Percentiles rank a stretch among this genome's conserved stretches.
Conservation (phyloP, 2,113 vertebrate species). For the Hippocampus zosterae region DNA sequence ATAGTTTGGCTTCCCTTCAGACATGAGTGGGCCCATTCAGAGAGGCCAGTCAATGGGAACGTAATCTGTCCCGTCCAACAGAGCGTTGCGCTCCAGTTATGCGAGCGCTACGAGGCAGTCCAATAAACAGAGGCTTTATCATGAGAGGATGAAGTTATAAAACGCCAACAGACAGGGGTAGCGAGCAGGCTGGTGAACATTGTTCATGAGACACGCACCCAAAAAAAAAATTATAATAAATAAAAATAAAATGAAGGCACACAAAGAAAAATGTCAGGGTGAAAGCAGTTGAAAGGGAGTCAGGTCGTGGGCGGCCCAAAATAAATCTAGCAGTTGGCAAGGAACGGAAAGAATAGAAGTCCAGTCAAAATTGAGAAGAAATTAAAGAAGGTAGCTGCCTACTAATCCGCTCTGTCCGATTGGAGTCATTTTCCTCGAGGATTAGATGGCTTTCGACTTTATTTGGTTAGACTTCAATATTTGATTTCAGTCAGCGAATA, state of each 20-base stretch:
- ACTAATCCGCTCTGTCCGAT: constrained; percentile 68
- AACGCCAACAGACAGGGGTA: constrained; percentile 6
- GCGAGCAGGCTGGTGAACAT: constrained; percentile 2
- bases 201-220: constrained; percentile 13
- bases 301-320: constrained; percentile 26
- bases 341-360: constrained; percentile 27
- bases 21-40: constrained; percentile 73
- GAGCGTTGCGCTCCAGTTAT: constrained; percentile 48
- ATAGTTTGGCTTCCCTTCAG: constrained; percentile 71
- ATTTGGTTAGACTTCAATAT: constrained; percentile 66
- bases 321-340: constrained; percentile 54
- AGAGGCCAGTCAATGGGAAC: constrained; percentile 76
- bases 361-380: constrained; percentile 76
- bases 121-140: constrained; percentile 67
- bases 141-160: constrained; percentile 41
- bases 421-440: constrained; percentile 70
- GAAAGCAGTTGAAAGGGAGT: constrained; percentile 29
- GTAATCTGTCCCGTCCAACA: constrained; percentile 60
- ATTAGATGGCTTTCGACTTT: constrained; percentile 63
- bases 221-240: too few species aligned
- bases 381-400: constrained; percentile 61
- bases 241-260: constrained; percentile 23
- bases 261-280: constrained; percentile 13
- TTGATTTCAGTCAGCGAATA: constrained; percentile 65
- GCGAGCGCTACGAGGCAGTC: constrained; percentile 61